Conservation (phyloP, 1,140 invertebrate genomes). For the Meloidogyne chitwoodi region DNA sequence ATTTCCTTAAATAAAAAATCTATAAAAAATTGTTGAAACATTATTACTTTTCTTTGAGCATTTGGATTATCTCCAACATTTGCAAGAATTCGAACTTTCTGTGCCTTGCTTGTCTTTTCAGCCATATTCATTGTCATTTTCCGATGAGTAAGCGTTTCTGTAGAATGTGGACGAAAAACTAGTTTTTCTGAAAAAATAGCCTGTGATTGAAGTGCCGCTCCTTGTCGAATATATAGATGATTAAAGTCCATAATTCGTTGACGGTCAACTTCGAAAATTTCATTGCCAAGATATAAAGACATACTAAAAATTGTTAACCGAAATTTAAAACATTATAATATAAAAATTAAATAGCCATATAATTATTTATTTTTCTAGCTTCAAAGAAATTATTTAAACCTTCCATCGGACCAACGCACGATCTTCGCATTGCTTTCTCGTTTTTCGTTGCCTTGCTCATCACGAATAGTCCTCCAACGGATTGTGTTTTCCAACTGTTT, state of each 20-base stretch:
- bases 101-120: conserved; percentile 89
- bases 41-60: conserved; percentile 32
- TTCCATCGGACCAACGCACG: conserved; percentile 92
- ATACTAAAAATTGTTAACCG: conserved; percentile 67
- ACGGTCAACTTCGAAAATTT: conserved; percentile 95
- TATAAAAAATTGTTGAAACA: neutral
- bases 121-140: conserved; percentile 97
- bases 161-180: conserved; percentile 80
- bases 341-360: too few relatives aligned
- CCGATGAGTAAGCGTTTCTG: conserved; percentile 93
- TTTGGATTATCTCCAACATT: conserved; percentile 56
- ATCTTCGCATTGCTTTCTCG: conserved; percentile 92
- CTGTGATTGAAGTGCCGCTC: conserved; percentile 93
- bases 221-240: conserved; percentile 90
- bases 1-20: conserved; percentile 45
- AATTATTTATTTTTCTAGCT: too few relatives aligned
- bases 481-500: conserved; percentile 87
- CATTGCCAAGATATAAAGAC: conserved; percentile 90
- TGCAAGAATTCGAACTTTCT: conserved; percentile 90
- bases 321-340: too few relatives aligned
- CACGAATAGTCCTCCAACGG: conserved; percentile 77
- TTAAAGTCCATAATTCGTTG: conserved; percentile 85
- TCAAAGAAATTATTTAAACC: conserved; percentile 54
- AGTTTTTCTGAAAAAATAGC: conserved; percentile 92
- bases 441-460: conserved; percentile 29